Percentiles rank a stretch among this genome's conserved stretches.
These are phyloP conservation scores for Furcula furcula DNA, from an alignment of 2,888 invertebrate genomes.

Conservation along the genomic window DNA sequence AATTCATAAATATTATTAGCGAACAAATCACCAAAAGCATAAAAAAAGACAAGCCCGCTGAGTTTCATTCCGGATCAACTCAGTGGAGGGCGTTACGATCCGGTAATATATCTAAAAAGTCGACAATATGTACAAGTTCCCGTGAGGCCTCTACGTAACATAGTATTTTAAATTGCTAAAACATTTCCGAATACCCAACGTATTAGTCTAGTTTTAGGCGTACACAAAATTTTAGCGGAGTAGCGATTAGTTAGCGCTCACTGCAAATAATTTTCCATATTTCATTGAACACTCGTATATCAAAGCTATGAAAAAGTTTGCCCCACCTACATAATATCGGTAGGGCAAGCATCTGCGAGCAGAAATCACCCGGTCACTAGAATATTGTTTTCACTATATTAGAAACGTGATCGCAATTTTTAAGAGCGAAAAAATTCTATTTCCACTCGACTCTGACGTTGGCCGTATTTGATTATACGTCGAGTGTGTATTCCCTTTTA, in stretches of 20 bases:
- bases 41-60: too few relatives aligned
- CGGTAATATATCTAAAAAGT: too few relatives aligned
- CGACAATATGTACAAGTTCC: too few relatives aligned
- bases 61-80: too few relatives aligned
- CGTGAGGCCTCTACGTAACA: too few relatives aligned
- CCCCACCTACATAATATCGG: constrained; percentile 67
- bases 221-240: too few relatives aligned
- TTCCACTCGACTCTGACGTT: constrained; percentile 66
- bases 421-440: constrained; percentile 80
- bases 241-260: constrained; percentile 16
- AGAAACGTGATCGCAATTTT: constrained; percentile 83
- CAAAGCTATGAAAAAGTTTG: constrained; percentile 64
- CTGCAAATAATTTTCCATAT: constrained; percentile 35
- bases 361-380: constrained; percentile 82
- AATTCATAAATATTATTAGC: too few relatives aligned
- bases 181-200: too few relatives aligned
- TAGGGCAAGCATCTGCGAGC: constrained; percentile 74
- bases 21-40: too few relatives aligned
- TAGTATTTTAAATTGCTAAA: too few relatives aligned
- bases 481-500: constrained; percentile 67
- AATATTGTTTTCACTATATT: constrained; percentile 84
- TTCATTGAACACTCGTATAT: constrained; percentile 62
- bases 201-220: too few relatives aligned
- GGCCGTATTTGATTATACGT: constrained; percentile 72
- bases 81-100: too few relatives aligned